phyloP scores from a whole-genome alignment of 2,888 invertebrate genomes.

The Euproctis similis region DNA sequence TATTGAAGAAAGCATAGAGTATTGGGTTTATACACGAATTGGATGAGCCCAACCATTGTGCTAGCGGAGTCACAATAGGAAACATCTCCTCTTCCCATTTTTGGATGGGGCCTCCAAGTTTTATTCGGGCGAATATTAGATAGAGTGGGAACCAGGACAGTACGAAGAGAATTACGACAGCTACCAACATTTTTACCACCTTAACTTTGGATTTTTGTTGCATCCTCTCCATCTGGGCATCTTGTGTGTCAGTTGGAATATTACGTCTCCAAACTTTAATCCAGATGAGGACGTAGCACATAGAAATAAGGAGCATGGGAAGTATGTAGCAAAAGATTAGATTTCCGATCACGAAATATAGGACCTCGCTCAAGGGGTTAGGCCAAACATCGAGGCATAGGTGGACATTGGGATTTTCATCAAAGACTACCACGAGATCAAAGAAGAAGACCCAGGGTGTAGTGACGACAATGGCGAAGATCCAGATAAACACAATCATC shows the following conservation, averaged over 20 bases:
- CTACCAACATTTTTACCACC: conserved; percentile 95
- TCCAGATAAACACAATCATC: conserved; percentile 93
- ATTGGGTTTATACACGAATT: conserved; percentile 97
- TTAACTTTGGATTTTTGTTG: conserved; percentile 96
- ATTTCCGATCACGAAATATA: conserved; percentile 93
- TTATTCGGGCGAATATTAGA: conserved; percentile 90
- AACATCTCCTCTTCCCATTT: conserved; percentile 88
- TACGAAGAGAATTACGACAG: conserved; percentile 94
- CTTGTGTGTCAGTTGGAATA: conserved; percentile 93
- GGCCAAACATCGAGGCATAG: conserved; percentile 92
- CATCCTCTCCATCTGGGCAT: conserved; percentile 93
- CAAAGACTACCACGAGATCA: conserved; percentile 84
- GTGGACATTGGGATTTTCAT: conserved; percentile 83
- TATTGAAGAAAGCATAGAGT: conserved; percentile 95
- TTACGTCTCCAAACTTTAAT: conserved; percentile 91
- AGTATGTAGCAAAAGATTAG: conserved; percentile 92
- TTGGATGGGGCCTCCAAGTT: conserved; percentile 84
- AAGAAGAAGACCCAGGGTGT: conserved; percentile 95
- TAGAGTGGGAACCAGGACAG: conserved; percentile 95
- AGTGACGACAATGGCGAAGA: conserved; percentile 88
- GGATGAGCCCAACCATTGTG: conserved; percentile 94
- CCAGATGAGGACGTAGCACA: conserved; percentile 95
- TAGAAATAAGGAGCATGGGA: conserved; percentile 91
- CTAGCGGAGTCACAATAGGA: conserved; percentile 88
- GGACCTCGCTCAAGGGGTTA: conserved; percentile 84